Percentiles rank a stretch among this genome's conserved stretches.
Evolutionary conservation across 2,113 vertebrate genomes (phyloP).

Genomic region (Cervus canadensis): DNA sequence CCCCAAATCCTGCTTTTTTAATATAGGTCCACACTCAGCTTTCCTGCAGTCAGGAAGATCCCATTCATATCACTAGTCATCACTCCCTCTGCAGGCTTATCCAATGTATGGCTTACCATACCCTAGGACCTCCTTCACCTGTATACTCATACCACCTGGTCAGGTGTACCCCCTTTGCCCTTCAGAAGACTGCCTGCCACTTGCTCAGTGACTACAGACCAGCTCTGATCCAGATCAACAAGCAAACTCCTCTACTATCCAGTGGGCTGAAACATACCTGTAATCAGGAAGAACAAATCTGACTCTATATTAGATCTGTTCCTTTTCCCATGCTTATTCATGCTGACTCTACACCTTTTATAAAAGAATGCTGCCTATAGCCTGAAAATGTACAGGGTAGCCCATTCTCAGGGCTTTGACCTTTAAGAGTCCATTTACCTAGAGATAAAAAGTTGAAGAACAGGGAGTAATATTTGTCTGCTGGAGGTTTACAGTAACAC

Average conservation of each 20-base stretch:
- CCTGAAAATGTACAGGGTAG: background rate
- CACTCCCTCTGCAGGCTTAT: background rate
- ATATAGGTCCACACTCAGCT: background rate
- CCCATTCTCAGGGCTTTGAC: background rate
- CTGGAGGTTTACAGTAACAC: background rate
- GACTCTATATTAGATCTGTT: background rate
- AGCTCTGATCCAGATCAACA: background rate
- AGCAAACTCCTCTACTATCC: background rate
- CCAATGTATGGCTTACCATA: background rate
- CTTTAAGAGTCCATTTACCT: background rate
- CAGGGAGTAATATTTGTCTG: background rate
- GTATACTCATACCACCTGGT: background rate
- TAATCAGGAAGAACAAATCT: background rate
- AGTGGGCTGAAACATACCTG: background rate
- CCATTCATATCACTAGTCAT: background rate
- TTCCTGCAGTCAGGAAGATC: background rate
- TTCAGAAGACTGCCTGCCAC: background rate
- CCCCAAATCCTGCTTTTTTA: background rate
- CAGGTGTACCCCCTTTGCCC: no score
- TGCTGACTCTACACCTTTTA: background rate
- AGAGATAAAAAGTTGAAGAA: background rate
- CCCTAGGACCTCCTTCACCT: background rate
- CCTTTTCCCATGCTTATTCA: background rate
- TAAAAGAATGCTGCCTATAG: background rate
- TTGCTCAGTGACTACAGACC: background rate